Base-by-base conservation (phyloP, 2,113 vertebrate genomes). In the Hemiscyllium ocellatum region DNA sequence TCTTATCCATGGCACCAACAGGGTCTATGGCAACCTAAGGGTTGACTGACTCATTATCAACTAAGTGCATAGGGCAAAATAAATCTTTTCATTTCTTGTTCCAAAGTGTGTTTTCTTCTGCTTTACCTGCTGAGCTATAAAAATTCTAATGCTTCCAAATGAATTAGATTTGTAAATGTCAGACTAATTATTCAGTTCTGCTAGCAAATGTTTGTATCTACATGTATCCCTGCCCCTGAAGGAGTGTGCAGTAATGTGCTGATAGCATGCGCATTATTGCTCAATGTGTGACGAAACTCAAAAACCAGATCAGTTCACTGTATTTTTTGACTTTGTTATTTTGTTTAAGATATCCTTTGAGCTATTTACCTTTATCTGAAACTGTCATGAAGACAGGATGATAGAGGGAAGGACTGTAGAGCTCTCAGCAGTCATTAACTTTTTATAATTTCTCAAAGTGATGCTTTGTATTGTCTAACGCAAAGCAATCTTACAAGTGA, bases 121-220 rank as follows among this genome's bases (percentile, higher is more conserved):
- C 33, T 91, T 91, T 37, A 66, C 61, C 89, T 42, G 1, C 52
- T 90, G 10, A 90, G 61, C n/a, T 56, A 90, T 61, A 61, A 61
- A 90, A 56, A 52, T 17, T 65, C 52, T 33, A 37, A n/a, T 20
- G 29, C 56, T 91, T 91, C 87, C 50, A 56, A 6, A 26, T 17
- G 87, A 90, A 90, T 56, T 56, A 37, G 89, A 91, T 91, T 66
- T 37, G 56, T 91, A 33, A 91, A 91, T 91, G 56, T 91, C 17
- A 17, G 22, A 29, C 13, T 90, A 56, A 56, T 90, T 56, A 90
- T 12, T 56, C 33, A 26, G 26, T 12, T 33, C 10, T 56, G 52
- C 3, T 56, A 90, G 33, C 50, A 90, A 83, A 26, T 17, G 26
- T 61, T 89, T 90, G 26, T 29, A 24, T 56, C 29, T 26, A 56